phyloP scores from a whole-genome alignment of 2,888 invertebrate genomes.

The Pseudococcus jackbeardsleyi region DNA sequence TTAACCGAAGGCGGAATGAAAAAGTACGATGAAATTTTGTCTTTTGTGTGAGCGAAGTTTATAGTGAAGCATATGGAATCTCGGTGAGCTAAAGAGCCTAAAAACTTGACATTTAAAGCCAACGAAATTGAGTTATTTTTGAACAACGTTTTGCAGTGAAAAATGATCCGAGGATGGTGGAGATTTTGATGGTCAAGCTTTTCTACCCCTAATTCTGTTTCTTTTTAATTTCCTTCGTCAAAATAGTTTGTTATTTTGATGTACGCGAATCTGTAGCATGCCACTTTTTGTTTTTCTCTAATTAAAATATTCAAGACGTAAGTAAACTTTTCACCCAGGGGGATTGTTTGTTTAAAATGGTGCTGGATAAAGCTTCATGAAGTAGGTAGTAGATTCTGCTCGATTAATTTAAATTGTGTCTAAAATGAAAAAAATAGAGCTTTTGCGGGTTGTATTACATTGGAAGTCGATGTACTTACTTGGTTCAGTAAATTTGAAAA shows the following conservation, averaged over 20 bases:
- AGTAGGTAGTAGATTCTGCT: background rate
- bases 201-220: background rate
- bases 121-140: background rate
- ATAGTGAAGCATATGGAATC: background rate
- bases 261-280: background rate
- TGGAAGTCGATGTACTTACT: too few relatives aligned
- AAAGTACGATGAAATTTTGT: background rate
- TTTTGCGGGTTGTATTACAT: too few relatives aligned
- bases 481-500: too few relatives aligned
- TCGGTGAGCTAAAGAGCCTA: background rate
- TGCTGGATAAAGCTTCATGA: background rate
- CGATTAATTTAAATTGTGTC: background rate
- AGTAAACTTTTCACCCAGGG: background rate
- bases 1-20: background rate
- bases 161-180: background rate
- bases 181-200: background rate
- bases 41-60: background rate
- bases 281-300: background rate
- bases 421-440: background rate
- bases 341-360: background rate
- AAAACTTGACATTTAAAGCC: background rate
- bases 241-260: background rate
- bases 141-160: background rate
- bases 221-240: background rate
- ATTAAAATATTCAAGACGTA: background rate